These are phyloP conservation scores for Danio tinwini DNA, from an alignment of 2,797 vertebrate species.

Conservation along the genomic window DNA sequence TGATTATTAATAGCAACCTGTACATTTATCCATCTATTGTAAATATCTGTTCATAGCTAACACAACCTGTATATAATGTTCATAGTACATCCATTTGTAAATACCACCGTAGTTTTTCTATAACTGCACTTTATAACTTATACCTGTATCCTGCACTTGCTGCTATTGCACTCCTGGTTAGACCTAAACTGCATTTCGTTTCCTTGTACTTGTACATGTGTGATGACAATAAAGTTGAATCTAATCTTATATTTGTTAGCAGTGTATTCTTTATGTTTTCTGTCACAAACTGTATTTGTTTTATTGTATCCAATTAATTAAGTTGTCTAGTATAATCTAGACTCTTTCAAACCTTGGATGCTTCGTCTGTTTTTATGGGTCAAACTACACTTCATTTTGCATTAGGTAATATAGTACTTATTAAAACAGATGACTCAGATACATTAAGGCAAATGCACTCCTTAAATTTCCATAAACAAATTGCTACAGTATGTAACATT, in stretches of 20 bases:
- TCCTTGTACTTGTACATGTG: too few relatives aligned
- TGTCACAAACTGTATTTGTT: not conserved
- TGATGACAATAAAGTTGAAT: too few relatives aligned
- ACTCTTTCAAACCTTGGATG: not conserved
- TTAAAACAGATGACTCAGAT: slow-evolving; percentile 13
- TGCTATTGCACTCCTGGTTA: too few relatives aligned
- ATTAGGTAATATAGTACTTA: slow-evolving; percentile 13
- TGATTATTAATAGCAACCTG: too few relatives aligned
- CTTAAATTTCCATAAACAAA: not conserved
- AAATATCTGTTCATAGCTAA: too few relatives aligned
- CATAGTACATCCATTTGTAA: too few relatives aligned
- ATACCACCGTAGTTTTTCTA: too few relatives aligned
- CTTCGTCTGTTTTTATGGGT: slow-evolving; percentile 24
- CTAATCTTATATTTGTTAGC: not conserved
- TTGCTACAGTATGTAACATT: slow-evolving; percentile 8
- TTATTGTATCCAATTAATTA: not conserved
- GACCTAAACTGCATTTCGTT: too few relatives aligned
- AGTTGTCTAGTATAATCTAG: slow-evolving; percentile 11
- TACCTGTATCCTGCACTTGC: too few relatives aligned
- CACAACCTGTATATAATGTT: too few relatives aligned
- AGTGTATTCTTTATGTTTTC: not conserved
- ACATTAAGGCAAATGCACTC: not conserved
- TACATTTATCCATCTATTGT: too few relatives aligned
- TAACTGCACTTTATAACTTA: too few relatives aligned
- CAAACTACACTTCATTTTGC: slow-evolving; percentile 20